Conservation (phyloP, 2,888 invertebrate species). For the Blera fallax region DNA sequence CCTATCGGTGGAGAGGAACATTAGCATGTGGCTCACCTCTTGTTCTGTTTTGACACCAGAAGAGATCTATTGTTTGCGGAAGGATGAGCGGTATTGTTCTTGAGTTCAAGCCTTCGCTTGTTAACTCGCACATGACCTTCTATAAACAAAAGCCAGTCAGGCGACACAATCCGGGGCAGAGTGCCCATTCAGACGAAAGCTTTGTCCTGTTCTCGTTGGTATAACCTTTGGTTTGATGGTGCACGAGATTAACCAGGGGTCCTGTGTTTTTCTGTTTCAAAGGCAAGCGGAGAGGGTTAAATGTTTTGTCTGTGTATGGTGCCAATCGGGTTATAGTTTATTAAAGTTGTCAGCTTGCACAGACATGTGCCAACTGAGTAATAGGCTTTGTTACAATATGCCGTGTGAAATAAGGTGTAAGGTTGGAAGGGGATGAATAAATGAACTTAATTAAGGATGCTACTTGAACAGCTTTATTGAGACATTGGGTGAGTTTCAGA, state of each 20-base stretch:
- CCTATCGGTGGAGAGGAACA: conserved; percentile 10
- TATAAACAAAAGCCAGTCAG: conserved; percentile 33
- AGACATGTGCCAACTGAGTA: neutral
- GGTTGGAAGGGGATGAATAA: too few species aligned
- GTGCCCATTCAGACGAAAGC: conserved; percentile 47
- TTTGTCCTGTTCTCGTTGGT: conserved; percentile 25
- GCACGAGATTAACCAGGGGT: conserved; percentile 1
- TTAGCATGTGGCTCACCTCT: conserved; percentile 40
- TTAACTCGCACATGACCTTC: conserved; percentile 61
- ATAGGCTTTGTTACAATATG: neutral
- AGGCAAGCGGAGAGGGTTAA: neutral
- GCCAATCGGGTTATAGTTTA: neutral
- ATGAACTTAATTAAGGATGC: neutral
- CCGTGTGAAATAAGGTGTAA: neutral
- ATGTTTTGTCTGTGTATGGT: neutral
- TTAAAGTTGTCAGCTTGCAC: neutral
- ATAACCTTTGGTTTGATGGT: neutral
- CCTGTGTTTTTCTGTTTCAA: neutral
- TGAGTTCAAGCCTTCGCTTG: conserved; percentile 62
- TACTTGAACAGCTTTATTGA: neutral
- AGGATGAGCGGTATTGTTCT: conserved; percentile 50
- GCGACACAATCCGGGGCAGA: neutral
- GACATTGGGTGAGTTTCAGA: too few species aligned
- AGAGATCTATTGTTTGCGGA: conserved; percentile 52
- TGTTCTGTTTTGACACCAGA: conserved; percentile 48